Percentiles rank a stretch among this genome's conserved stretches.
Conservation (phyloP, 2,797 vertebrate species). For the Lepidocolaptes lacrymiger region DNA sequence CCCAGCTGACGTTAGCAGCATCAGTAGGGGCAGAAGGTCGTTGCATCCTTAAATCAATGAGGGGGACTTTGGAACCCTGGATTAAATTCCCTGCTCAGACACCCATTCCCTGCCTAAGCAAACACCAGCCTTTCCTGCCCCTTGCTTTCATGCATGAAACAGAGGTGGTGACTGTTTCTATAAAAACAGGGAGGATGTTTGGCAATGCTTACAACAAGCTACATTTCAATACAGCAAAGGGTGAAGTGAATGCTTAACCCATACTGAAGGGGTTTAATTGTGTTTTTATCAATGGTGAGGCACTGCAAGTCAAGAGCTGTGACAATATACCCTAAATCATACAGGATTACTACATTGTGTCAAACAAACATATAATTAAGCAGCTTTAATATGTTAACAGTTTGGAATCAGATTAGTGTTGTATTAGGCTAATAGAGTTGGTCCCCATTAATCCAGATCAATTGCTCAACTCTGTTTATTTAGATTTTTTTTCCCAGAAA, state of each 20-base stretch:
- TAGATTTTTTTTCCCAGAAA: slow-evolving; percentile 15
- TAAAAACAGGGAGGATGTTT: neutral
- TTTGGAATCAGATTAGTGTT: slow-evolving; percentile 66
- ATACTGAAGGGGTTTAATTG: neutral
- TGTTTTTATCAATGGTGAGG: slow-evolving; percentile 39
- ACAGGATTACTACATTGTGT: slow-evolving; percentile 47
- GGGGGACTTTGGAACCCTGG: neutral
- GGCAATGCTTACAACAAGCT: neutral
- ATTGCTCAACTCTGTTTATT: slow-evolving; percentile 46
- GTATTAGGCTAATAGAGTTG: slow-evolving; percentile 61
- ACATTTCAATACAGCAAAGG: neutral
- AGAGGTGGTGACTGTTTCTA: neutral
- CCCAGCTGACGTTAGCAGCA: neutral
- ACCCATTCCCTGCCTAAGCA: neutral
- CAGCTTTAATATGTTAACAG: slow-evolving; percentile 68
- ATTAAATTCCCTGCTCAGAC: neutral
- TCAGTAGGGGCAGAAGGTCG: neutral
- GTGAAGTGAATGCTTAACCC: neutral
- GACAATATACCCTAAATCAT: slow-evolving; percentile 51
- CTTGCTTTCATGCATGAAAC: neutral
- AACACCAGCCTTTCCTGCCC: neutral
- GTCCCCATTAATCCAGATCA: slow-evolving; percentile 53
- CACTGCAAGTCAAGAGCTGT: slow-evolving; percentile 10
- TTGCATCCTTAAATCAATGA: neutral
- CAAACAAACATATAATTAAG: slow-evolving; percentile 68